A percentile compares a stretch with the other conserved stretches of the same genome.
These are phyloP conservation scores for Perca flavescens DNA, from an alignment of 2,113 vertebrate species.

Conservation along the genomic window DNA sequence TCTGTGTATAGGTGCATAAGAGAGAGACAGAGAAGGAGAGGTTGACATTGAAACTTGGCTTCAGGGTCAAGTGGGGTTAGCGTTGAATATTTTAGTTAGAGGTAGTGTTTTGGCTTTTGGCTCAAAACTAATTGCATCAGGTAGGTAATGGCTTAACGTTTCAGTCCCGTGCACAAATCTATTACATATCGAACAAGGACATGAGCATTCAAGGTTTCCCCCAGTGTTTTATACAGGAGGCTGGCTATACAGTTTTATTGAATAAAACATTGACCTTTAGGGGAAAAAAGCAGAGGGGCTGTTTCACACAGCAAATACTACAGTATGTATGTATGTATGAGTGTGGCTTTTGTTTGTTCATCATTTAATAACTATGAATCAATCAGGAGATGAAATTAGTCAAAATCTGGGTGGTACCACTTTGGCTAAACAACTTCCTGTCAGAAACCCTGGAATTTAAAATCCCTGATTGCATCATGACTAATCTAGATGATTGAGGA, in stretches of 20 bases:
- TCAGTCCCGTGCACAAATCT: neutral
- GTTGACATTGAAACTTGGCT: no score
- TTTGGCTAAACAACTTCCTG: neutral
- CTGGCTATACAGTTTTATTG: neutral
- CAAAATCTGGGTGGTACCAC: neutral
- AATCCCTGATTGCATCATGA: neutral
- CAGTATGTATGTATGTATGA: neutral
- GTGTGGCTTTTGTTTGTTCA: neutral
- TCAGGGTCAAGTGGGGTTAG: no score
- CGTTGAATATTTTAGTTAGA: no score
- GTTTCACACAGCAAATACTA: neutral
- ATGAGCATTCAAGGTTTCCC: neutral
- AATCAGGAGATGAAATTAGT: neutral
- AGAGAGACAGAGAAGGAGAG: no score
- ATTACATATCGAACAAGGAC: neutral
- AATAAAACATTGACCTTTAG: conserved; percentile 1
- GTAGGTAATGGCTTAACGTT: neutral
- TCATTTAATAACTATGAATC: neutral
- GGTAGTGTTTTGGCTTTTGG: no score
- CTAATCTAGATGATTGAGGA: neutral
- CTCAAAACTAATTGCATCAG: neutral
- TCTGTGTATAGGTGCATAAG: no score
- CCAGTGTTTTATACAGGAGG: neutral
- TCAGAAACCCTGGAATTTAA: neutral
- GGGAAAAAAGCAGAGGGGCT: neutral